Evolutionary conservation across 2,888 invertebrate species (phyloP).

Genomic region (Spialia ferax): DNA sequence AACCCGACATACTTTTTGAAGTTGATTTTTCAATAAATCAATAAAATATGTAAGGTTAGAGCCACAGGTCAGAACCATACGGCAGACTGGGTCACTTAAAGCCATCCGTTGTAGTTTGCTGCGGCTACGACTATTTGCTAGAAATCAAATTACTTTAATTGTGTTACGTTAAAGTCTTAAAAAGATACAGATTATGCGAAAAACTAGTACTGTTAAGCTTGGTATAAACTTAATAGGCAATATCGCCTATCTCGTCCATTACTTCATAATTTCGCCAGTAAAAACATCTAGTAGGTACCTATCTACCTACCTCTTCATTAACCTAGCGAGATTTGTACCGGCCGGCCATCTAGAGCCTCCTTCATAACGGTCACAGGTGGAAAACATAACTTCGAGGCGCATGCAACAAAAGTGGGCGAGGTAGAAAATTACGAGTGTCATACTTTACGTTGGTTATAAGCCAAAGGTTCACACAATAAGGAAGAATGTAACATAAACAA

Average conservation of each 20-base stretch:
- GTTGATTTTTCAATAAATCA: background rate
- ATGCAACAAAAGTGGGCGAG: slow-evolving; percentile 48
- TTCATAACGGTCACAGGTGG: slow-evolving; percentile 70
- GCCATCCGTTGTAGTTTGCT: too few species aligned
- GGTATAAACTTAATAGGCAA: too few species aligned
- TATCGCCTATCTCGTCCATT: too few species aligned
- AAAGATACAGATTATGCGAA: too few species aligned
- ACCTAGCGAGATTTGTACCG: slow-evolving; percentile 44
- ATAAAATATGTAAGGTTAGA: background rate
- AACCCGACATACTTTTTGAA: slow-evolving; percentile 37
- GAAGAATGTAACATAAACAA: slow-evolving; percentile 73
- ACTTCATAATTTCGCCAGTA: too few species aligned
- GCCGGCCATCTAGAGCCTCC: slow-evolving; percentile 41
- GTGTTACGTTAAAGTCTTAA: too few species aligned
- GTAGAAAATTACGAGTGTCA: slow-evolving; percentile 51
- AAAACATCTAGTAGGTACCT: too few species aligned
- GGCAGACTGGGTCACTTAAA: too few species aligned
- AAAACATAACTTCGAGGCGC: slow-evolving; percentile 62
- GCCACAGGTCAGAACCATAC: too few species aligned
- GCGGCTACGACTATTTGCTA: too few species aligned
- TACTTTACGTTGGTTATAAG: slow-evolving; percentile 44
- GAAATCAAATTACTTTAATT: too few species aligned
- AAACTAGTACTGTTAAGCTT: too few species aligned
- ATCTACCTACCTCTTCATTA: background rate
- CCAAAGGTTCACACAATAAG: slow-evolving; percentile 63